phyloP scores from a whole-genome alignment of 1,140 invertebrate genomes.

The Caenorhabditis brenneri region DNA sequence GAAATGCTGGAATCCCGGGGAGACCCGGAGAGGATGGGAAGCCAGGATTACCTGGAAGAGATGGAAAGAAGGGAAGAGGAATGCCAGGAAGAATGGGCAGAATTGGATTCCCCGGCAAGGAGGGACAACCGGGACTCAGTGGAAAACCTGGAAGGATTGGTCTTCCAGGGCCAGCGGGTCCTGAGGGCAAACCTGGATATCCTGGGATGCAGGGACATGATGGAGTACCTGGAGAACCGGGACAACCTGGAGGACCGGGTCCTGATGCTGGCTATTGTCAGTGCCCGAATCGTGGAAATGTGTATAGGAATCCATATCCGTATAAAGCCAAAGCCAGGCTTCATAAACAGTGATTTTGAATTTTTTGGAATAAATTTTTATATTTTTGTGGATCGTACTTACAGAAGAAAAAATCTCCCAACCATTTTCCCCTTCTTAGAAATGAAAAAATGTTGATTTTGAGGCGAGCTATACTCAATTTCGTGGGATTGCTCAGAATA shows the following conservation, averaged over 20 bases:
- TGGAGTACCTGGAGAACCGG: constrained; percentile 29
- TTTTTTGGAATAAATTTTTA: neutral
- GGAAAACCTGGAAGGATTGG: neutral
- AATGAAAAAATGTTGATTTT: too few species aligned
- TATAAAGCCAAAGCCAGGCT: neutral
- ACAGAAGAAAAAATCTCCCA: too few species aligned
- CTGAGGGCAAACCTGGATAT: constrained; percentile 29
- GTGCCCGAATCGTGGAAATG: constrained; percentile 12
- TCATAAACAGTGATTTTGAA: constrained; percentile 14
- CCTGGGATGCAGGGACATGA: constrained; percentile 39
- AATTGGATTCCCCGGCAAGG: constrained; percentile 26
- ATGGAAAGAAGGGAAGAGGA: constrained; percentile 19
- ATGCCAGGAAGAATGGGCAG: constrained; percentile 22
- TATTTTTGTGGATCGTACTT: too few species aligned
- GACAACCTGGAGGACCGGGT: constrained; percentile 6
- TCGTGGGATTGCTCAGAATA: too few species aligned
- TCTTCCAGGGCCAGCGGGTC: constrained; percentile 37
- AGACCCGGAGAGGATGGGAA: constrained; percentile 17
- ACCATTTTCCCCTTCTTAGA: too few species aligned
- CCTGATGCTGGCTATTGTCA: neutral
- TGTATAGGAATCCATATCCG: constrained; percentile 10
- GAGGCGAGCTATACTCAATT: too few species aligned
- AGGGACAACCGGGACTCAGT: neutral
- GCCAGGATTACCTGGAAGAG: constrained; percentile 2
- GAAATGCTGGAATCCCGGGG: neutral